Evolutionary conservation across 2,113 vertebrate genomes (phyloP).

Genomic region (Hydropotes inermis): DNA sequence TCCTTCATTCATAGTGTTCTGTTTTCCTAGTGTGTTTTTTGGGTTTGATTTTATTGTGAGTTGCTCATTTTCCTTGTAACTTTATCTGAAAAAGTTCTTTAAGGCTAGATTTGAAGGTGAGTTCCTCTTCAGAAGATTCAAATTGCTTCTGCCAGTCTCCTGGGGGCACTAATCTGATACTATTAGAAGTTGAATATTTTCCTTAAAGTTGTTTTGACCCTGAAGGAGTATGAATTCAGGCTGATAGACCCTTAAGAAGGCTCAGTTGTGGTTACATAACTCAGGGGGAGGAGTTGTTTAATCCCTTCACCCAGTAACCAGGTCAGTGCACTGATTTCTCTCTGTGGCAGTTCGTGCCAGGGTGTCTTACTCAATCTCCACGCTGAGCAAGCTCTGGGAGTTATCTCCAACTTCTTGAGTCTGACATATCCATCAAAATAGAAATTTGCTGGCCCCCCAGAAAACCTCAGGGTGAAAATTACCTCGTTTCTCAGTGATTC

Average conservation of each 20-base stretch:
- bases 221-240: not conserved
- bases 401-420: not conserved
- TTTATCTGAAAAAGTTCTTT: constrained; percentile 8
- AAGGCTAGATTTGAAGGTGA: not conserved
- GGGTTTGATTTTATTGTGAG: constrained; percentile 25
- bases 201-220: not conserved
- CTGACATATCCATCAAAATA: not conserved
- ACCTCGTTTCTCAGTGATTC: not conserved
- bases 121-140: not conserved
- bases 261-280: not conserved
- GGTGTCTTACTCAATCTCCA: not conserved
- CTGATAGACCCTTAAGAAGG: not conserved
- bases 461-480: not conserved
- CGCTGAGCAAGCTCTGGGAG: not conserved
- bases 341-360: not conserved
- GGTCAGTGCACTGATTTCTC: not conserved
- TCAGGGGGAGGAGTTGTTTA: not conserved
- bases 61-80: constrained; percentile 14
- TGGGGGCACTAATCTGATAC: not conserved
- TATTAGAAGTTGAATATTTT: not conserved
- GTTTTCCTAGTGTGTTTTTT: not conserved
- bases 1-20: not conserved
- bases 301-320: not conserved
- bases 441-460: not conserved
- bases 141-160: not conserved